phyloP scores from a whole-genome alignment of 2,888 invertebrate genomes.

The Melikaiella ostensackeni region DNA sequence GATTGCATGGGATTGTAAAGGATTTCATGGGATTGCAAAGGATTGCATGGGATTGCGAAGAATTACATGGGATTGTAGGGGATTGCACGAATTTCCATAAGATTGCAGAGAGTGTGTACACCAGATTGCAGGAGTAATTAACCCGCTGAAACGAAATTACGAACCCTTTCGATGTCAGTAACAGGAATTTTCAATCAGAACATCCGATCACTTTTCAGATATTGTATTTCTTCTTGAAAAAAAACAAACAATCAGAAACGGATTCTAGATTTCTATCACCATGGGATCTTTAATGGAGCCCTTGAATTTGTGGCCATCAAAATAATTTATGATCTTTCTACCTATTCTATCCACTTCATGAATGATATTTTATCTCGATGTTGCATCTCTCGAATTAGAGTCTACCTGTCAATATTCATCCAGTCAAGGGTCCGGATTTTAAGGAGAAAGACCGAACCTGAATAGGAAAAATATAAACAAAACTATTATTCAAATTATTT shows the following conservation, averaged over 20 bases:
- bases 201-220: neutral
- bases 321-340: slow-evolving; percentile 18
- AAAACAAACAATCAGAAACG: neutral
- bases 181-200: neutral
- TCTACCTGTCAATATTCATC: slow-evolving; percentile 27
- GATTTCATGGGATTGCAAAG: too few species aligned
- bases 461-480: neutral
- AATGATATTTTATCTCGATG: slow-evolving; percentile 13
- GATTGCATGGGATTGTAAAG: too few species aligned
- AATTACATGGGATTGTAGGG: too few species aligned
- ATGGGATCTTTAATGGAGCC: slow-evolving; percentile 12
- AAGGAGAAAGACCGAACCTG: neutral
- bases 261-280: slow-evolving; percentile 1
- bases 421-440: neutral
- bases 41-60: too few species aligned
- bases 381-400: slow-evolving; percentile 33
- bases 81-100: too few species aligned
- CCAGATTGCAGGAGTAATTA: too few species aligned
- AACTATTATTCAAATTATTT: too few species aligned
- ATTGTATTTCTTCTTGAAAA: neutral
- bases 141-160: too few species aligned
- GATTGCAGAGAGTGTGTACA: too few species aligned
- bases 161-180: neutral
- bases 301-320: neutral
- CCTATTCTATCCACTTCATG: neutral